These are phyloP conservation scores for Tachina grossa DNA, from an alignment of 2,888 invertebrate genomes.

Conservation along the genomic window DNA sequence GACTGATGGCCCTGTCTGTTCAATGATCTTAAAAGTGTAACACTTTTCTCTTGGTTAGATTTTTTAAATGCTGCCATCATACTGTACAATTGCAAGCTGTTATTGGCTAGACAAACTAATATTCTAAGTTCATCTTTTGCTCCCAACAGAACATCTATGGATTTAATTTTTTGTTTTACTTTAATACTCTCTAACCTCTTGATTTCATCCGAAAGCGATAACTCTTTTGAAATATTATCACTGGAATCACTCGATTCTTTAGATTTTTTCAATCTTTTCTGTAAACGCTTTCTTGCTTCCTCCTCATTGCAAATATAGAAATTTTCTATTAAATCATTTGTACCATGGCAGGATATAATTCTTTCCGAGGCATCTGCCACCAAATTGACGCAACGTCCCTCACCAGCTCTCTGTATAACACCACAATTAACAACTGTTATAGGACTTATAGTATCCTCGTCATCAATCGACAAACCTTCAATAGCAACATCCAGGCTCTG, in stretches of 20 bases:
- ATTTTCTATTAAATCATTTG: slow-evolving; percentile 91
- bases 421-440: slow-evolving; percentile 91
- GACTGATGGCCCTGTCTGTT: slow-evolving; percentile 92
- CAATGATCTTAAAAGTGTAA: slow-evolving; percentile 86
- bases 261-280: slow-evolving; percentile 90
- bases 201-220: slow-evolving; percentile 89
- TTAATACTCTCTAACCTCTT: slow-evolving; percentile 87
- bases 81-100: slow-evolving; percentile 88
- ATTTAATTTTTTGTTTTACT: slow-evolving; percentile 88
- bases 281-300: slow-evolving; percentile 87
- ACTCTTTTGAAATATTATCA: slow-evolving; percentile 76
- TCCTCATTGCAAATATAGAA: slow-evolving; percentile 91
- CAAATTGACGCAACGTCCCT: slow-evolving; percentile 91
- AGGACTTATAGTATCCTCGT: slow-evolving; percentile 84
- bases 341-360: slow-evolving; percentile 92
- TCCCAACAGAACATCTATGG: slow-evolving; percentile 88
- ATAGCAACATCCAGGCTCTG: slow-evolving; percentile 84
- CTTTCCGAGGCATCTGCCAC: slow-evolving; percentile 88
- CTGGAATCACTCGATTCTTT: slow-evolving; percentile 83
- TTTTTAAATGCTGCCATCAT: slow-evolving; percentile 82
- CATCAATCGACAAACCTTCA: slow-evolving; percentile 79
- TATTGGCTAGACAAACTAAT: slow-evolving; percentile 87
- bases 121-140: slow-evolving; percentile 88
- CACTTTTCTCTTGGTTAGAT: slow-evolving; percentile 81
- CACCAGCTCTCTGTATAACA: slow-evolving; percentile 89